phyloP scores from a whole-genome alignment of 2,797 vertebrate genomes.

The Poeciliopsis paucimaculata region DNA sequence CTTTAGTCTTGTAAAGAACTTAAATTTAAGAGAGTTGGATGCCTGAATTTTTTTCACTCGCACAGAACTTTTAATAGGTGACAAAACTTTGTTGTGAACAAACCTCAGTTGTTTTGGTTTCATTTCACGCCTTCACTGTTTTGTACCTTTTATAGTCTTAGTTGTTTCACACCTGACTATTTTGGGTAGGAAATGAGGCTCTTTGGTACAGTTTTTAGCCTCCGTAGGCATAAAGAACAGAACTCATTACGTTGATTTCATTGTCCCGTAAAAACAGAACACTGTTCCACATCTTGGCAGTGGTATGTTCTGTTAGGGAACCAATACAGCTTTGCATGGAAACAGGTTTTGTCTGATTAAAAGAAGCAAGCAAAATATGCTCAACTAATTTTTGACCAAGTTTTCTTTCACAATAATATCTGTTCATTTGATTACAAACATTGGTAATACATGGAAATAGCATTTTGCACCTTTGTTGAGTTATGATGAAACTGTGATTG shows the following conservation, averaged over 20 bases:
- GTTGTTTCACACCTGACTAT: neutral
- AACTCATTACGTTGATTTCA: neutral
- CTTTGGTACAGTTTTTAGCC: neutral
- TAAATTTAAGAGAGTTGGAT: slow-evolving; percentile 16
- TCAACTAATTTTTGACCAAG: neutral
- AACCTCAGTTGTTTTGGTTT: slow-evolving; percentile 4
- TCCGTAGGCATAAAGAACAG: neutral
- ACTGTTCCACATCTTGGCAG: neutral
- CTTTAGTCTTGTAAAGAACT: slow-evolving; percentile 59
- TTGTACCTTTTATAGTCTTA: neutral
- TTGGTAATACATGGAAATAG: neutral
- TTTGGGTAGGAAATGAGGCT: neutral
- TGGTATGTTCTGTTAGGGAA: neutral
- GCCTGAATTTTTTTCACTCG: neutral
- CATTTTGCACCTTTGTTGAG: neutral
- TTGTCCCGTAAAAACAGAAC: neutral
- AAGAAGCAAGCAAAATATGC: neutral
- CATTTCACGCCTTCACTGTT: neutral
- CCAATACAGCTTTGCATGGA: neutral
- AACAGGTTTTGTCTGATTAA: neutral
- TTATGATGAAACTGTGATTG: neutral
- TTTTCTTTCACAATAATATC: neutral
- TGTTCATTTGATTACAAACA: neutral
- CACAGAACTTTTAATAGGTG: slow-evolving; percentile 1
- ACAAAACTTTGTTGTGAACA: slow-evolving; percentile 9